Conservation (phyloP, 2,113 vertebrate species). For the Hyla sarda region DNA sequence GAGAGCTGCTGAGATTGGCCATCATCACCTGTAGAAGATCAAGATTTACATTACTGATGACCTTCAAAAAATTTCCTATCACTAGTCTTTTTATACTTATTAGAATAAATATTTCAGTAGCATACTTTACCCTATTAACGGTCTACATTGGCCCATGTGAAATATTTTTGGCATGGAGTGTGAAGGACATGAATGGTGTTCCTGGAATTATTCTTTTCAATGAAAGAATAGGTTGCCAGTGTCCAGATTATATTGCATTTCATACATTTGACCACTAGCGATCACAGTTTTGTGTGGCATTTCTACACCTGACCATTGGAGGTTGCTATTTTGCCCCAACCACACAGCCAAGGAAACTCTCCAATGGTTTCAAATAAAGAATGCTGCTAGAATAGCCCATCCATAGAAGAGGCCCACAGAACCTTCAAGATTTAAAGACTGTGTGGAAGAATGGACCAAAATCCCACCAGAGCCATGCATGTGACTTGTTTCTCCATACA, state of each 20-base stretch:
- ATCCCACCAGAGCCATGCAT: too few relatives aligned
- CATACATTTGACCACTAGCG: neutral
- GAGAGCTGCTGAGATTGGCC: constrained; percentile 15
- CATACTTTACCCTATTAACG: neutral
- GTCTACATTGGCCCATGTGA: neutral
- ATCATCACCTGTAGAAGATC: constrained; percentile 18
- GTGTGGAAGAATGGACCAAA: too few relatives aligned
- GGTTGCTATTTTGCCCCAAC: neutral
- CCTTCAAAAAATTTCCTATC: neutral
- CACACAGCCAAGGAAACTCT: too few relatives aligned
- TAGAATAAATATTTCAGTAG: neutral
- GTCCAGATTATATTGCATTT: neutral
- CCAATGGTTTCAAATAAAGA: too few relatives aligned
- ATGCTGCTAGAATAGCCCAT: too few relatives aligned
- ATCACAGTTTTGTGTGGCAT: too few relatives aligned
- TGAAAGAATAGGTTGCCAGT: neutral
- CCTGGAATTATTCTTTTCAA: neutral
- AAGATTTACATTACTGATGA: constrained; percentile 10
- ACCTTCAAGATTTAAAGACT: too few relatives aligned
- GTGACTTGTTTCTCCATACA: too few relatives aligned
- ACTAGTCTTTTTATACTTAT: neutral
- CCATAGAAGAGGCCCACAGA: too few relatives aligned
- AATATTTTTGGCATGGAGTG: neutral
- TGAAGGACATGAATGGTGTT: neutral
- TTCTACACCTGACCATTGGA: neutral